phyloP scores from a whole-genome alignment of 1,140 invertebrate genomes.

The Bombus affinis region DNA sequence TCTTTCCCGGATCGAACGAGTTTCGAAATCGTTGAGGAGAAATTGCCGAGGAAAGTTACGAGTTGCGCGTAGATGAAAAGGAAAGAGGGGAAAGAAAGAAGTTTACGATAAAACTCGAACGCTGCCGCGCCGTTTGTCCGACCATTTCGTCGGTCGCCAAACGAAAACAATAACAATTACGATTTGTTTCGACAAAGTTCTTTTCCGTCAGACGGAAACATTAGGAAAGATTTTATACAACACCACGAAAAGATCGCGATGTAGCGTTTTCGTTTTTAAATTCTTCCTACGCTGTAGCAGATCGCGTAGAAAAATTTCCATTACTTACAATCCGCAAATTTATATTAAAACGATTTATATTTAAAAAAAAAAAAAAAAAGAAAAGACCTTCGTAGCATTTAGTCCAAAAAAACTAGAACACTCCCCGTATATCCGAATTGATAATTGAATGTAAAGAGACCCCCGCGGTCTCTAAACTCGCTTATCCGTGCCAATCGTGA shows the following conservation, averaged over 20 bases:
- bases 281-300: not conserved
- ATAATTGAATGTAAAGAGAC: not conserved
- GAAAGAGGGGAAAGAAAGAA: constrained; percentile 37
- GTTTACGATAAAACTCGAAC: constrained; percentile 36
- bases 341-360: not conserved
- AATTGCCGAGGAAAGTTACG: constrained; percentile 68
- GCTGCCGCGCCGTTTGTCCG: not conserved
- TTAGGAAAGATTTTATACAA: not conserved
- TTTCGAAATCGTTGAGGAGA: constrained; percentile 68
- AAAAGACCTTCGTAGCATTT: not conserved
- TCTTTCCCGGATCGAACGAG: constrained; percentile 59
- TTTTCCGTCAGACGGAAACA: too few species aligned
- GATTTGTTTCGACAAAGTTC: not conserved
- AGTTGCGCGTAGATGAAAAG: constrained; percentile 31
- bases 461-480: not conserved
- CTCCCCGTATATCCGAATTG: not conserved
- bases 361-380: too few species aligned
- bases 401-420: not conserved
- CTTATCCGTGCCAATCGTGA: constrained; percentile 6
- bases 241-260: not conserved
- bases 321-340: not conserved
- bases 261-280: not conserved
- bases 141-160: not conserved
- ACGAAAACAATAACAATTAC: not conserved
- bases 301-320: not conserved